Evolutionary conservation across 2,888 invertebrate species (phyloP).

Genomic region (Nomada fucata): DNA sequence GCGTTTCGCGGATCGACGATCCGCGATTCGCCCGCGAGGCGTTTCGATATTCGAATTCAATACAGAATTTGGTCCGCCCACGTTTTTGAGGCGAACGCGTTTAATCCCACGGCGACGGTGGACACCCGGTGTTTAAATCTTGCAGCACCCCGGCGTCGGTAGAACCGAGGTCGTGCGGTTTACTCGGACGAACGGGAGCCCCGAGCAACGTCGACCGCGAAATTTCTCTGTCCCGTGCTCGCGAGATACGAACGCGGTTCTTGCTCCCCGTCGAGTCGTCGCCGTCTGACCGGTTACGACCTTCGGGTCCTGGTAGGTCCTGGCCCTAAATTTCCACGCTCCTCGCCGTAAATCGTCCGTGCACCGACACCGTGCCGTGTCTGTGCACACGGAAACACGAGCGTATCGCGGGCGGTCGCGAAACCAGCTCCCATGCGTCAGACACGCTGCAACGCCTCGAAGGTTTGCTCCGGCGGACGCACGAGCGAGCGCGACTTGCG

Average conservation of each 20-base stretch:
- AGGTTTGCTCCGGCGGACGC: constrained; percentile 45
- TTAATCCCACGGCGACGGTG: constrained; percentile 30
- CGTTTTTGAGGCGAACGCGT: constrained; percentile 13
- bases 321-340: constrained; percentile 58
- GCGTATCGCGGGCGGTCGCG: constrained; percentile 39
- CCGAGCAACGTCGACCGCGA: constrained; percentile 48
- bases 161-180: constrained; percentile 53
- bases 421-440: constrained; percentile 63
- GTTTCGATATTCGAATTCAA: constrained; percentile 1
- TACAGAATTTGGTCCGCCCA: no score
- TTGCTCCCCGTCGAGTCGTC: constrained; percentile 8
- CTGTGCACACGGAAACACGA: constrained; percentile 64
- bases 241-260: constrained; percentile 24
- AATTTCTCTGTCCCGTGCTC: constrained; percentile 52
- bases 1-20: constrained; percentile 7
- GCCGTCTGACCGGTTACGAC: constrained; percentile 47
- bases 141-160: background rate
- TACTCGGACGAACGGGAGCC: constrained; percentile 17
- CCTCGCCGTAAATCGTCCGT: constrained; percentile 61
- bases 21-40: background rate
- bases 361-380: constrained; percentile 38
- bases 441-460: constrained; percentile 60
- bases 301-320: constrained; percentile 28
- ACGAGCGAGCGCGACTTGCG: constrained; percentile 32
- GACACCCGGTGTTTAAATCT: constrained; percentile 20